phyloP scores from a whole-genome alignment of 2,888 invertebrate genomes.

The Cenopis cana region DNA sequence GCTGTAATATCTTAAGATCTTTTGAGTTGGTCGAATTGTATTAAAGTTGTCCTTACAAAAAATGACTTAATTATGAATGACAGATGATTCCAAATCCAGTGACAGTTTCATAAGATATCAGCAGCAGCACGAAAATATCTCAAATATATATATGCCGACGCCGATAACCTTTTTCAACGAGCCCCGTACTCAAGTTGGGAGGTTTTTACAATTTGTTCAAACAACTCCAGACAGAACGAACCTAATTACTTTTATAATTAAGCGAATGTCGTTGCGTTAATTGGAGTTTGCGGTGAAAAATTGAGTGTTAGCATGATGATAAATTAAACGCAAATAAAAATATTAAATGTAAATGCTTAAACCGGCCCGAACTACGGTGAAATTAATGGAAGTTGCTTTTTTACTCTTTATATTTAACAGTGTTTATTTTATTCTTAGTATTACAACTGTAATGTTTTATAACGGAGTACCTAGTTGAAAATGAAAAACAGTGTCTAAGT shows the following conservation, averaged over 20 bases:
- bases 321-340: slow-evolving; percentile 68
- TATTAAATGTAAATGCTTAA: slow-evolving; percentile 26
- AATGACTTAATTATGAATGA: too few relatives aligned
- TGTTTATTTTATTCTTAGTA: too few relatives aligned
- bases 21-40: too few relatives aligned
- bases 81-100: too few relatives aligned
- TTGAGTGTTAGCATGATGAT: slow-evolving; percentile 71
- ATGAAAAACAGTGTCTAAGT: background rate
- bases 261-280: slow-evolving; percentile 67
- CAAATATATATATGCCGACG: background rate
- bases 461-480: too few relatives aligned
- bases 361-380: slow-evolving; percentile 30
- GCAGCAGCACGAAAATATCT: too few relatives aligned
- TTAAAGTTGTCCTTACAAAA: too few relatives aligned
- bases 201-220: slow-evolving; percentile 47
- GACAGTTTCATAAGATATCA: too few relatives aligned
- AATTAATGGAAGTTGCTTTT: slow-evolving; percentile 30
- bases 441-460: too few relatives aligned
- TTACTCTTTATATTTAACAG: slow-evolving; percentile 12
- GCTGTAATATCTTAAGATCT: slow-evolving; percentile 6
- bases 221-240: slow-evolving; percentile 54
- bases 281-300: slow-evolving; percentile 66
- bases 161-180: slow-evolving; percentile 48
- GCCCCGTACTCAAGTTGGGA: slow-evolving; percentile 40
- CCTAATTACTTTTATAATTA: slow-evolving; percentile 72